phyloP scores from a whole-genome alignment of 1,140 invertebrate species.

The Sinella curviseta region DNA sequence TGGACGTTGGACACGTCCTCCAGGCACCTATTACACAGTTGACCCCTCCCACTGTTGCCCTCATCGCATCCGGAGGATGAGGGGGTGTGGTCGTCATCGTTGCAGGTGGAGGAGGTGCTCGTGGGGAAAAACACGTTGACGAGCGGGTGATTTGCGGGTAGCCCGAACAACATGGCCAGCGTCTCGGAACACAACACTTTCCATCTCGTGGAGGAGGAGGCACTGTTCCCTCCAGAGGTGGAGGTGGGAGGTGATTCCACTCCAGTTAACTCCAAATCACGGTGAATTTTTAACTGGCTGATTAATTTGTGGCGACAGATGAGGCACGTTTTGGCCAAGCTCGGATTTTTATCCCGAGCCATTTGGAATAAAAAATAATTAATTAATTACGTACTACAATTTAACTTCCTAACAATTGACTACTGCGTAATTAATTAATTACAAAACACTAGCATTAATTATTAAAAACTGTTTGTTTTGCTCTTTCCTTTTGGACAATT shows the following conservation, averaged over 20 bases:
- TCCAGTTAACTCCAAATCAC: background rate
- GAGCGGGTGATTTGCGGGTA: background rate
- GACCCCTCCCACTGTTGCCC: background rate
- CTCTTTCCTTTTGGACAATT: too few species aligned
- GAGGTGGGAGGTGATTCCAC: too few species aligned
- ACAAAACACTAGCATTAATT: too few species aligned
- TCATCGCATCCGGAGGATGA: background rate
- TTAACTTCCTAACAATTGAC: too few species aligned
- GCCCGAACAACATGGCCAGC: background rate
- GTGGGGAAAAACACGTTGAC: background rate
- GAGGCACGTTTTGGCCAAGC: background rate
- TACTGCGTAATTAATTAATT: too few species aligned
- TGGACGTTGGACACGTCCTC: background rate
- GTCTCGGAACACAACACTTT: background rate
- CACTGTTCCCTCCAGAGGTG: background rate
- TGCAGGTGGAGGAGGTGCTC: too few species aligned
- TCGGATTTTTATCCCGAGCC: background rate
- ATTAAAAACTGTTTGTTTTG: too few species aligned
- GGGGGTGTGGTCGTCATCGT: too few species aligned
- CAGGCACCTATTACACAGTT: background rate
- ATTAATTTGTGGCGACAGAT: background rate
- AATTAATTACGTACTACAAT: background rate
- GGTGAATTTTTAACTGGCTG: background rate
- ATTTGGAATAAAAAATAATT: background rate
- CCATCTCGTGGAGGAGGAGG: background rate